A percentile compares a stretch with the other conserved stretches of the same genome.
Evolutionary conservation across 2,113 vertebrate species (phyloP).

Genomic region (Zingel zingel): DNA sequence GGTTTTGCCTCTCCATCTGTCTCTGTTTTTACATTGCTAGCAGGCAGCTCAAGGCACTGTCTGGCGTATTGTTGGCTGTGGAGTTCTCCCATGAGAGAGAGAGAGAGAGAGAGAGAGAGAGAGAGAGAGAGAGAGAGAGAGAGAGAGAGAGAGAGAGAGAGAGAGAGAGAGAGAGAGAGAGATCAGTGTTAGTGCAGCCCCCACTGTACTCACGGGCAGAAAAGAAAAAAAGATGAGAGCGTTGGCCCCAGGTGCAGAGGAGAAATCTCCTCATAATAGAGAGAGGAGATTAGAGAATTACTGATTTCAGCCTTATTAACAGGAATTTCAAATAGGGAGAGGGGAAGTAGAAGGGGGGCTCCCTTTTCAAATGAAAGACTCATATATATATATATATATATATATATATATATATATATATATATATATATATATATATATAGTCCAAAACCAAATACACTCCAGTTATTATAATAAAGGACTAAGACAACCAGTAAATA

Average conservation of each 20-base stretch:
- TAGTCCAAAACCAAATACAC: not conserved
- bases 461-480: not conserved
- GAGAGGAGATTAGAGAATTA: slow-evolving; percentile 62
- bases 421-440: no score
- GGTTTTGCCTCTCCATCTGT: slow-evolving; percentile 55
- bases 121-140: no score
- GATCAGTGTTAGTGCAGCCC: slow-evolving; percentile 59
- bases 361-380: slow-evolving; percentile 5
- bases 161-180: no score
- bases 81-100: no score
- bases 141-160: no score
- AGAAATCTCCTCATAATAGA: slow-evolving; percentile 61
- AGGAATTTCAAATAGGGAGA: slow-evolving; percentile 27
- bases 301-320: slow-evolving; percentile 38
- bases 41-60: slow-evolving; percentile 72
- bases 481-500: not conserved
- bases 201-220: slow-evolving; percentile 48
- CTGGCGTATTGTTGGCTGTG: slow-evolving; percentile 42
- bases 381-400: no score
- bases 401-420: no score
- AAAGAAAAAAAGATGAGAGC: slow-evolving; percentile 36
- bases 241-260: slow-evolving; percentile 72
- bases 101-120: no score
- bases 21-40: slow-evolving; percentile 53
- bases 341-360: not conserved